These are phyloP conservation scores for Sciaenops ocellatus DNA, from an alignment of 2,797 vertebrate genomes.

Conservation along the genomic window DNA sequence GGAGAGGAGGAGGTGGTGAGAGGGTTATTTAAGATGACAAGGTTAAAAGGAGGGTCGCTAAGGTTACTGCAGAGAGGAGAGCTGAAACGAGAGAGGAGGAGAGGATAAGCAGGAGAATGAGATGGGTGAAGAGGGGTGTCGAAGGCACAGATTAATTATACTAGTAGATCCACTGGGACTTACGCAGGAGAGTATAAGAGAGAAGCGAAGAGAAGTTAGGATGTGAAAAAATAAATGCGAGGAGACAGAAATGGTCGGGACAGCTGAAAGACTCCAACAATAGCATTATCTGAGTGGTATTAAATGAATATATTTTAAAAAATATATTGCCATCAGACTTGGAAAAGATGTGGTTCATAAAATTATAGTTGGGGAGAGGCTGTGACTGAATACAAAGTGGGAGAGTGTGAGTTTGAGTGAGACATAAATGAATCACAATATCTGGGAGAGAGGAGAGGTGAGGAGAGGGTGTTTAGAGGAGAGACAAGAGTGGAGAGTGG, in stretches of 20 bases:
- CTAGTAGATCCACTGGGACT: constrained; percentile 50
- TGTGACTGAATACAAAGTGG: constrained; percentile 5
- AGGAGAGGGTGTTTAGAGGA: constrained; percentile 15
- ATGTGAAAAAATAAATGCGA: constrained; percentile 3
- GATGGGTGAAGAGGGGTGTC: constrained; percentile 39
- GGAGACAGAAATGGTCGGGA: neutral
- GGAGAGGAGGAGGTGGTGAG: constrained; percentile 23
- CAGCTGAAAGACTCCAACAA: constrained; percentile 25
- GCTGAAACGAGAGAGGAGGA: constrained; percentile 56
- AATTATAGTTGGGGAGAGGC: neutral
- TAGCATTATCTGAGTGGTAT: constrained; percentile 1
- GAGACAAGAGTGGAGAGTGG: constrained; percentile 10
- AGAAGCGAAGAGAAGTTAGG: constrained; percentile 5
- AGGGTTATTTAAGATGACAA: constrained; percentile 70
- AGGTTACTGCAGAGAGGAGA: constrained; percentile 41
- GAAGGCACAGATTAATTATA: constrained; percentile 67
- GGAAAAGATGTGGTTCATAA: constrained; percentile 22
- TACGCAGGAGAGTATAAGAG: constrained; percentile 24
- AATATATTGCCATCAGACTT: constrained; percentile 16
- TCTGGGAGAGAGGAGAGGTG: constrained; percentile 16
- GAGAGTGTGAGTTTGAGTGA: constrained; percentile 10
- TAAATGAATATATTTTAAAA: constrained; percentile 22
- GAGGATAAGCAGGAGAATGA: constrained; percentile 44
- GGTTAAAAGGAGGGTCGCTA: constrained; percentile 62
- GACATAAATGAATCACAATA: constrained; percentile 39